Base-by-base conservation (phyloP, 2,797 vertebrate genomes). In the Lagorchestes hirsutus region DNA sequence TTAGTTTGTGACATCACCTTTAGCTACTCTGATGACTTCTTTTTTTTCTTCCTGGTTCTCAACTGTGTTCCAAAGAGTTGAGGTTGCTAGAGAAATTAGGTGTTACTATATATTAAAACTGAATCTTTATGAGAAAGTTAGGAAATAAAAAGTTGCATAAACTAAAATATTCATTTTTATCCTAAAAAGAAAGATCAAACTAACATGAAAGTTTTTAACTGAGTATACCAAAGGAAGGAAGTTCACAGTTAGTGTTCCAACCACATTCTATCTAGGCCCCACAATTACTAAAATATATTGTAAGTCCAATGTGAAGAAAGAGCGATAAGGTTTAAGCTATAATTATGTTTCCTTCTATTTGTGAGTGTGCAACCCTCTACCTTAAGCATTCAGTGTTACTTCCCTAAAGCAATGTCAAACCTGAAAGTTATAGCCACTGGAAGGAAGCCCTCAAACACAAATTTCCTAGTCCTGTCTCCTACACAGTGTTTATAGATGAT, bases 221-320 rank as follows among this genome's bases (percentile, higher is more conserved):
- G 93, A 56, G 94, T 90, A 14, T 95, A 74, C n/a, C 57, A 94
- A 95, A 96, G 54, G 95, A 97, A 97, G 94, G 96, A 97, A 96
- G 91, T n/a, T 95, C 58, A 94, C 93, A 95, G 92, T 95, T 97
- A 95, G 87, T 94, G 34, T 93, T 94, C 90, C 93, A 55, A 94
- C 93, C 96, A 94, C 91, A 93, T 87, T 92, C 87, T 87, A 52
- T 28, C 58, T 93, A 92, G 92, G 50, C 87, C 92, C 93, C 93
- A 96, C 46, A 92, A 58, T 55, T 46, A 94, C n/a, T 95, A 97
- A 55, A 95, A 92, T 62, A 94, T 96, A 93, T 87, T 55, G 82
- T 67, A 0, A 12, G 96, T 57, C 92, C 92, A 93, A 92, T 5
- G 93, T n/a, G 54, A 90, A 96, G 87, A 95, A 87, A 90, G 52